Evolutionary conservation across 2,113 vertebrate species (phyloP), one percentile per base, ranked within the genome.

Genomic region (Marmota flaviventris): DNA sequence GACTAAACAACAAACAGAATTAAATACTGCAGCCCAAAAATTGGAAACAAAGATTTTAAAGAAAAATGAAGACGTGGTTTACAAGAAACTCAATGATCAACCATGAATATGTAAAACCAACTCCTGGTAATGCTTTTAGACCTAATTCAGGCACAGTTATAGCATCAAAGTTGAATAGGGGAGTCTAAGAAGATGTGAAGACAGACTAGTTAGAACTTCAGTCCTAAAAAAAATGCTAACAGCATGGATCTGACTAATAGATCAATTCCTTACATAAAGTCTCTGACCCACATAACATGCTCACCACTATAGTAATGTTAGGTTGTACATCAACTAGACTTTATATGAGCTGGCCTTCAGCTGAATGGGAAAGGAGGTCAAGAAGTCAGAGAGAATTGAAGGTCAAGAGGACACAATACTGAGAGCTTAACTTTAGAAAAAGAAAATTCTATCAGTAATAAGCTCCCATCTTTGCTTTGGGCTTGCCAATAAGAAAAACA

Each of bases 391-490:
- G 56, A 82, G 8, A 96, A 90, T 78, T 70, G 89, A 77, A 93
- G 63, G 48, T 73, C 48, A 87, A 86, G 56, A 90, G 75, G 25
- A 37, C 78, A 92, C 8, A 90, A 93, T 72, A 95, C 32, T 8
- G 7, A 92, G 17, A 48, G 27, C 65, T 96, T 89, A 63, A 37
- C 51, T 93, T 90, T 24, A 85, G 65, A 75, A 94, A 42, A 94
- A 95, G 39, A 94, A 97, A 88, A 91, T 85, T 76, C 25, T 84
- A 7, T 85, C 73, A 63, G 45, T 85, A 91, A 82, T 69, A 93
- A 69, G 42, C 18, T 97, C n/a, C 39, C 61, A 93, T 83, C 7
- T 45, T 73, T 1, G 10, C 29, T 93, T 51, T 42, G 82, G 42
- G 56, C 5, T 76, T 65, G 72, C 3, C 56, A 88, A 92, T 89